These are phyloP conservation scores for Aphis craccivora DNA, from an alignment of 1,140 invertebrate species.

Conservation along the genomic window DNA sequence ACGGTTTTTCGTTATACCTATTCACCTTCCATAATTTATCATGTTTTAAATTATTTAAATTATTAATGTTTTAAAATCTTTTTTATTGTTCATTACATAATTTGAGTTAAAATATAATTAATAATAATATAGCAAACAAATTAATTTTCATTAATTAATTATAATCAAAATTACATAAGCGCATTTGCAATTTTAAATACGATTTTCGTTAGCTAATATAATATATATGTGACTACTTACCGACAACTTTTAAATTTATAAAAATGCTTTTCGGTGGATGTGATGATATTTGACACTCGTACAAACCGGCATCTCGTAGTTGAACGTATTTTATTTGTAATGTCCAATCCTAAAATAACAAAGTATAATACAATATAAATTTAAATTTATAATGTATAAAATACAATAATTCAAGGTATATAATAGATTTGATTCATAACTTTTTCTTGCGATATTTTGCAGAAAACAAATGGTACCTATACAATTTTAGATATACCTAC, in stretches of 20 bases:
- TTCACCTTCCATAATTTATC: slow-evolving; percentile 14
- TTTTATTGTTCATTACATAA: not conserved
- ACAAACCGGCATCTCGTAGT: slow-evolving; percentile 75
- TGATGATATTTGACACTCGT: slow-evolving; percentile 78
- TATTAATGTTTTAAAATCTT: not conserved
- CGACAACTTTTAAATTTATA: slow-evolving; percentile 66
- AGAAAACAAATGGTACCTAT: not conserved
- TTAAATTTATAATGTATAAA: not conserved
- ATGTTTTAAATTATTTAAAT: slow-evolving; percentile 34
- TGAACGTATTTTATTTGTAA: slow-evolving; percentile 77
- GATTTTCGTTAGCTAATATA: not conserved
- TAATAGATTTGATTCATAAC: not conserved
- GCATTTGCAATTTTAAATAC: not conserved
- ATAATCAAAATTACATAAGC: not conserved
- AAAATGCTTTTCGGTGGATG: slow-evolving; percentile 67
- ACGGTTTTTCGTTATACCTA: not conserved
- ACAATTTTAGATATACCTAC: no score
- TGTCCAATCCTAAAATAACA: slow-evolving; percentile 71
- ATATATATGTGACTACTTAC: slow-evolving; percentile 66
- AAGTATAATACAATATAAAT: not conserved
- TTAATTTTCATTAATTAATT: not conserved
- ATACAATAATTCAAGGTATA: not conserved
- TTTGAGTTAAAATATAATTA: slow-evolving; percentile 17
- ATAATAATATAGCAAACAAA: slow-evolving; percentile 12
- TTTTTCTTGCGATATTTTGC: not conserved